These are phyloP conservation scores for Drosophila funebris DNA, from an alignment of 1,140 invertebrate genomes.

Conservation along the genomic window DNA sequence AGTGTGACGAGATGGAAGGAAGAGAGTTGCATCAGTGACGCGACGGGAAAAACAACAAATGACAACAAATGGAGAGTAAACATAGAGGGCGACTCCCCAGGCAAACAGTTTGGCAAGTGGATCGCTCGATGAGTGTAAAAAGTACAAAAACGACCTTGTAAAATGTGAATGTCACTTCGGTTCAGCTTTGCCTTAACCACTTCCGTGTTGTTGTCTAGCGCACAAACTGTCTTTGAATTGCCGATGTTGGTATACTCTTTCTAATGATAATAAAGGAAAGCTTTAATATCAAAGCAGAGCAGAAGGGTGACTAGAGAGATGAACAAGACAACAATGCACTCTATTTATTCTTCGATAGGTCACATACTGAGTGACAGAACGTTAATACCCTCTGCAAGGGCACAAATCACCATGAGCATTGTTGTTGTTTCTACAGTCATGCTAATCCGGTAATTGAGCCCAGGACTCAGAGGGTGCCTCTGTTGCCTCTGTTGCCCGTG, in stretches of 20 bases:
- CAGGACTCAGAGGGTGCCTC: constrained; percentile 21
- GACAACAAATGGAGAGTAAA: constrained; percentile 66
- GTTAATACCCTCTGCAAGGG: neutral
- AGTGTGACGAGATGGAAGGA: constrained; percentile 1
- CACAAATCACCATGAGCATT: constrained; percentile 16
- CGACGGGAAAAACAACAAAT: constrained; percentile 64
- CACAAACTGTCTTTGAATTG: neutral
- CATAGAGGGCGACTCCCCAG: constrained; percentile 10
- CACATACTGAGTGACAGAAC: neutral
- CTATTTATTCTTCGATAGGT: no score
- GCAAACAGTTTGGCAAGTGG: constrained; percentile 31
- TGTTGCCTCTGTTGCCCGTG: constrained; percentile 4
- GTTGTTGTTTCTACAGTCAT: constrained; percentile 38
- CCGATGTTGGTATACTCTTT: neutral
- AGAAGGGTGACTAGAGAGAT: no score
- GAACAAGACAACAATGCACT: no score
- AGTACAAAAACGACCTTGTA: constrained; percentile 27
- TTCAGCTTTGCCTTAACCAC: constrained; percentile 27
- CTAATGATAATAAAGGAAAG: no score
- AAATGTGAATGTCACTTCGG: constrained; percentile 38
- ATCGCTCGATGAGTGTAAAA: constrained; percentile 1
- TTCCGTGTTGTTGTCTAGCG: constrained; percentile 17
- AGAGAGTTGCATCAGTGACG: constrained; percentile 36
- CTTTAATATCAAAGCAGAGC: no score
- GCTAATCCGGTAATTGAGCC: constrained; percentile 69